Base-by-base conservation (phyloP, 1,140 invertebrate genomes). In the Pinna nobilis region DNA sequence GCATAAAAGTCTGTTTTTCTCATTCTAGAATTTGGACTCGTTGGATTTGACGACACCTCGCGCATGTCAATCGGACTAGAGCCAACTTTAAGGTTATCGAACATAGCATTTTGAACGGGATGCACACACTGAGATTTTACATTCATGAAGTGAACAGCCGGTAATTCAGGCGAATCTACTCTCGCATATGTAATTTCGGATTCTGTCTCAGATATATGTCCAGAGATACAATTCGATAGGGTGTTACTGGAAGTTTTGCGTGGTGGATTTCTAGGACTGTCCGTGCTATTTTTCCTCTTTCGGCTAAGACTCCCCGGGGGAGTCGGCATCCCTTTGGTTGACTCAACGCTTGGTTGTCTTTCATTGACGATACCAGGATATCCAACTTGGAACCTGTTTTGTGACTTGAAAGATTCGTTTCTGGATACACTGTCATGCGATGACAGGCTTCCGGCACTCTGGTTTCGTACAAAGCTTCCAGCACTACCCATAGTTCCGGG, bases 131-230 rank as follows among this genome's bases (percentile, higher is more conserved):
- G 79, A 57, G 85, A 81, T 69, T 86, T 87, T 20, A 80, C 51
- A 74, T 88, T 88, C 61, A 84, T 82, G 49, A 82, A 87, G 75
- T 88, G 87, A 18, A 87, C 79, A 18, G 81, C 79, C 7, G 86
- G 87, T 7, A 88, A 78, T 61, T 88, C 86, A 3, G 87, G 87
- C 0, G 82, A 82, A 13, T 83, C 82, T 6, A 77, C 75, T 32
- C 76, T 41, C 25, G 64, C 65, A 33, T 80, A 74, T 18, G 67
- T 76, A n/a, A 77, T 67, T 35, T 78, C 81, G 0, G 64, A 70
- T 50, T 81, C 79, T 1, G 79, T 76, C 32, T 77, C 76, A n/a
- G 79, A 77, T 57, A 76, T 77, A 60, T 78, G 76, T 25, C 73
- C 77, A 9, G 80, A 76, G 25, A 84, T 70, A 59, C 80, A 84